Evolutionary conservation across 2,888 invertebrate genomes (phyloP).

Genomic region (Ophioninae sp.): DNA sequence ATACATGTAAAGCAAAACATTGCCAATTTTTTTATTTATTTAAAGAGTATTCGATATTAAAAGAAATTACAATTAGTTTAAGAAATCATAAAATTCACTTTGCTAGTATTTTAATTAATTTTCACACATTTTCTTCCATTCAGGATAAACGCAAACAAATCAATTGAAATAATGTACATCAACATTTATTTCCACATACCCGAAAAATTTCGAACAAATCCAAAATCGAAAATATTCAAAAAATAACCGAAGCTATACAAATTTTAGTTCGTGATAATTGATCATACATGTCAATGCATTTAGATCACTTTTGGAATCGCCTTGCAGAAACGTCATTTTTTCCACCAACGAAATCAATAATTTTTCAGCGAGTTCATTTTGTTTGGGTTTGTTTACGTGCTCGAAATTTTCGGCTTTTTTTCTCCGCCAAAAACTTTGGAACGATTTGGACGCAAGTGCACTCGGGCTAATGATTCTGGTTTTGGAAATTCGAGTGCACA

Average conservation of each 20-base stretch:
- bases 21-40: neutral
- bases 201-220: neutral
- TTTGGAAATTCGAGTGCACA: neutral
- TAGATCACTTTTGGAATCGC: neutral
- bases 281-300: neutral
- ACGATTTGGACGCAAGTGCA: slow-evolving; percentile 18
- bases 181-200: neutral
- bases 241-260: neutral
- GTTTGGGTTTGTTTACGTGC: neutral
- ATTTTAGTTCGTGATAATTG: neutral
- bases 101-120: neutral
- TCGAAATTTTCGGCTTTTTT: neutral
- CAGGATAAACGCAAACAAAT: neutral
- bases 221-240: neutral
- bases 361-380: neutral
- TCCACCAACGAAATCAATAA: neutral
- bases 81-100: neutral
- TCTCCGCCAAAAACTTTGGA: slow-evolving; percentile 1
- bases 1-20: neutral
- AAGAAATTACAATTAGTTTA: neutral
- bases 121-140: neutral
- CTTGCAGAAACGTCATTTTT: neutral
- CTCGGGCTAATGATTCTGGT: slow-evolving; percentile 43
- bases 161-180: neutral
- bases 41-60: neutral